Conservation (phyloP, 2,888 invertebrate species). For the Tuta absoluta region DNA sequence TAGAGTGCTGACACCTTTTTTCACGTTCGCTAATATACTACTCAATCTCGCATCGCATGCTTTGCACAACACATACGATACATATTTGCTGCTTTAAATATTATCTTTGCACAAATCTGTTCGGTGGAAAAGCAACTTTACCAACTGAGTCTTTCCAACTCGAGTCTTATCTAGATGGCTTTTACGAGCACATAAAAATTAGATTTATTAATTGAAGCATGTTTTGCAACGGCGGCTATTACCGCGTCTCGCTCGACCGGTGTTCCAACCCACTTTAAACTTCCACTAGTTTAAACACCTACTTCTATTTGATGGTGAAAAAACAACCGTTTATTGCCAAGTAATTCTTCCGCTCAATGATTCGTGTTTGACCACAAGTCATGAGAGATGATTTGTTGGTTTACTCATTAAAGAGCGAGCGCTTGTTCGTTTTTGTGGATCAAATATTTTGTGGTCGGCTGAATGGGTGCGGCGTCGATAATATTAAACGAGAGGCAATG, state of each 20-base stretch:
- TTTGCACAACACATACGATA: no score
- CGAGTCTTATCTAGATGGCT: slow-evolving; percentile 24
- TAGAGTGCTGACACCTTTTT: no score
- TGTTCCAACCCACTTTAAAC: slow-evolving; percentile 1
- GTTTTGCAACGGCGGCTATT: slow-evolving; percentile 23
- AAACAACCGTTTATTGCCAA: slow-evolving; percentile 5
- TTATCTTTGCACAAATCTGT: no score
- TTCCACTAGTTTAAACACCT: neutral
- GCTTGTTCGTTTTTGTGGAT: slow-evolving; percentile 13
- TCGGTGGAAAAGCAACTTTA: no score
- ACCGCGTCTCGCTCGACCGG: slow-evolving; percentile 7
- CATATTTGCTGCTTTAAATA: no score
- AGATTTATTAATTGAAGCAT: slow-evolving; percentile 27
- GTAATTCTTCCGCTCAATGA: neutral
- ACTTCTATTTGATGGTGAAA: neutral
- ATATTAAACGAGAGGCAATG: slow-evolving; percentile 13
- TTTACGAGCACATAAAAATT: slow-evolving; percentile 29
- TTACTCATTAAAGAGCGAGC: slow-evolving; percentile 12
- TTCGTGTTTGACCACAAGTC: slow-evolving; percentile 13
- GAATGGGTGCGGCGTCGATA: slow-evolving; percentile 1
- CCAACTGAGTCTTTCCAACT: neutral
- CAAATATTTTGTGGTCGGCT: neutral
- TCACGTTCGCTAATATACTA: no score
- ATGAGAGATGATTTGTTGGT: slow-evolving; percentile 14
- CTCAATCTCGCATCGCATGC: no score